Conservation (phyloP, 1,140 invertebrate genomes). For the Drosophila equinoxialis region DNA sequence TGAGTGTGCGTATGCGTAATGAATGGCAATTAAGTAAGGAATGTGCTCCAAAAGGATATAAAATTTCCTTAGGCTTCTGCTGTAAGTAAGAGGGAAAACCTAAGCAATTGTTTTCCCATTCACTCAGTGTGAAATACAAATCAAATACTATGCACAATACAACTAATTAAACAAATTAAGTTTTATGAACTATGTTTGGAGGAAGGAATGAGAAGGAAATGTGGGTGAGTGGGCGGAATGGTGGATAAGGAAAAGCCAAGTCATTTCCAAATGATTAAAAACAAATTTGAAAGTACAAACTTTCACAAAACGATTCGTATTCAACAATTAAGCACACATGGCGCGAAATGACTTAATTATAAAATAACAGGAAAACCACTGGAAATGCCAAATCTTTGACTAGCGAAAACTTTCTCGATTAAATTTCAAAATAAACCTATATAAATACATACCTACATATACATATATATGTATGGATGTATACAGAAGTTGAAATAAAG, state of each 20-base stretch:
- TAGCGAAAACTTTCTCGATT: constrained; percentile 6
- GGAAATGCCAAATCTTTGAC: constrained; percentile 6
- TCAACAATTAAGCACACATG: constrained; percentile 14
- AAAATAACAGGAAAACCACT: constrained; percentile 13
- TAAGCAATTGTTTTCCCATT: neutral
- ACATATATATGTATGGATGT: neutral
- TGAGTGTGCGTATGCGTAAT: neutral
- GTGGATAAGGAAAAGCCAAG: neutral
- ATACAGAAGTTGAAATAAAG: neutral
- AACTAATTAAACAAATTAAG: constrained; percentile 23
- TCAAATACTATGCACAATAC: constrained; percentile 15
- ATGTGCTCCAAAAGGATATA: constrained; percentile 18
- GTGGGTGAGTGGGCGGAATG: too few species aligned
- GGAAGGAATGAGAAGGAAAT: neutral
- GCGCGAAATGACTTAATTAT: constrained; percentile 16
- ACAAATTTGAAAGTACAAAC: constrained; percentile 21
- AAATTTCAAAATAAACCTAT: neutral
- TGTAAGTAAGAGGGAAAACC: neutral
- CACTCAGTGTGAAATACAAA: neutral
- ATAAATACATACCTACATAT: neutral
- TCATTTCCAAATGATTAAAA: constrained; percentile 36
- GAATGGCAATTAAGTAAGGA: constrained; percentile 38
- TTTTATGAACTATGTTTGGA: constrained; percentile 18
- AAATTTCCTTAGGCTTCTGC: constrained; percentile 9
- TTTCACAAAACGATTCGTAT: constrained; percentile 8